These are phyloP conservation scores for Nestor notabilis DNA, from an alignment of 2,113 vertebrate genomes.

Conservation along the genomic window DNA sequence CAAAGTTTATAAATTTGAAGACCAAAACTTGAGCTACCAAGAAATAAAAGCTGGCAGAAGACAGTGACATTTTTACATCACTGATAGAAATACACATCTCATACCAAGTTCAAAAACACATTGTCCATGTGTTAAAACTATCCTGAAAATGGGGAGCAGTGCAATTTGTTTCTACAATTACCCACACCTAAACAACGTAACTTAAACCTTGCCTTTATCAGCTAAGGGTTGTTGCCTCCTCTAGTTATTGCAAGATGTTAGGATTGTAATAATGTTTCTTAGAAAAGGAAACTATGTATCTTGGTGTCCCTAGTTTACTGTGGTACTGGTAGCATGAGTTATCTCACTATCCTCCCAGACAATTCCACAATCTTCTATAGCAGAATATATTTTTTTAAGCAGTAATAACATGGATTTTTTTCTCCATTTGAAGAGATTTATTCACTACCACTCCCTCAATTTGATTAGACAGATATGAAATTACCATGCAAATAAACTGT, in stretches of 20 bases:
- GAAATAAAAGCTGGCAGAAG: neutral
- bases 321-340: neutral
- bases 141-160: neutral
- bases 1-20: neutral
- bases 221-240: neutral
- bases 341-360: neutral
- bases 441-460: neutral
- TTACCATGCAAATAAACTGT: neutral
- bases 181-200: neutral
- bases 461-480: neutral
- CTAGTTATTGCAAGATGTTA: neutral
- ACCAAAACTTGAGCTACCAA: neutral
- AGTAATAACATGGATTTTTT: neutral
- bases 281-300: neutral
- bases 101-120: neutral
- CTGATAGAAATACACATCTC: neutral
- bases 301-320: neutral
- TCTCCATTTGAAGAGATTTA: neutral
- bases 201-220: neutral
- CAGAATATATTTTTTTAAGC: neutral
- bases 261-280: neutral
- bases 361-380: neutral
- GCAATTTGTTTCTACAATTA: neutral
- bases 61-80: neutral
- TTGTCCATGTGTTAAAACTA: neutral